Evolutionary conservation across 2,113 vertebrate genomes (phyloP).

Genomic region (Trematocara zebra): DNA sequence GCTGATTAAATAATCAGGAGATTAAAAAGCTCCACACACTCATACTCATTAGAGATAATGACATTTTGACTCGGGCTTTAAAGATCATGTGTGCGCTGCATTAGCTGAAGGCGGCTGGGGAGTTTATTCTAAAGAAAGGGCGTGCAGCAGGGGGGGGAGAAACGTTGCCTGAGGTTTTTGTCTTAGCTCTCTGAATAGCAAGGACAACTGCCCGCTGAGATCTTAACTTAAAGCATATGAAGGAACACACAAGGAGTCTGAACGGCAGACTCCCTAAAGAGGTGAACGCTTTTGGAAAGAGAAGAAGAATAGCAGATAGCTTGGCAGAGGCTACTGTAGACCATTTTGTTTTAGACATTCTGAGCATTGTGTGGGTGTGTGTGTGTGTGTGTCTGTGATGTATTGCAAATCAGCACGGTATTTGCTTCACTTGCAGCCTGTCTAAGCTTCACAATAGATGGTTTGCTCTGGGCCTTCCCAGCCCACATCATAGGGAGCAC

Average conservation of each 20-base stretch:
- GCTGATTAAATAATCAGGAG: background rate
- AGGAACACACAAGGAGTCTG: background rate
- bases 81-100: background rate
- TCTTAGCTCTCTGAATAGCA: background rate
- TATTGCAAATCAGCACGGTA: slow-evolving; percentile 18
- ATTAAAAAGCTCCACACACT: background rate
- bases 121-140: background rate
- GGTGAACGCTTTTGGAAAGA: background rate
- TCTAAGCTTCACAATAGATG: slow-evolving; percentile 43
- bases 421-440: slow-evolving; percentile 55
- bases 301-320: slow-evolving; percentile 6
- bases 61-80: background rate
- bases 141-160: background rate
- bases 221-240: background rate
- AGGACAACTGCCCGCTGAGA: background rate
- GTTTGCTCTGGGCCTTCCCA: slow-evolving; percentile 24
- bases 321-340: background rate
- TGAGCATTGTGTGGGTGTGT: background rate
- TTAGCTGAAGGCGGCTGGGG: background rate
- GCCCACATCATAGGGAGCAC: slow-evolving; percentile 4
- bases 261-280: slow-evolving; percentile 5
- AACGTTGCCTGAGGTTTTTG: background rate
- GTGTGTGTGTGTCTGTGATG: background rate
- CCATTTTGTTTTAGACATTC: background rate
- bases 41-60: background rate